Conservation (phyloP, 2,888 invertebrate species). For the Metellina segmentata region DNA sequence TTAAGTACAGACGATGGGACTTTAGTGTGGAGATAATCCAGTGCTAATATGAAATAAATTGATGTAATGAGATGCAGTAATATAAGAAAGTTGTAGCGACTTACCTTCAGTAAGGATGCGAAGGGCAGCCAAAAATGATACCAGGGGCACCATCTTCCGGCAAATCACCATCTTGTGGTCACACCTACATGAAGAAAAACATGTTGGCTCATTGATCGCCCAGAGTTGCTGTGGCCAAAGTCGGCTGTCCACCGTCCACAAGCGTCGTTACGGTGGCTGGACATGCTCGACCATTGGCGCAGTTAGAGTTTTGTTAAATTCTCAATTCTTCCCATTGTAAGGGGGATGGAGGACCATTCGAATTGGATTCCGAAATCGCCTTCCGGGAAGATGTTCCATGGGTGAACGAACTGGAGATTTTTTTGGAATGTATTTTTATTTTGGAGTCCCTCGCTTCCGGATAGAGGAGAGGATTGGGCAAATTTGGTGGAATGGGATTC, state of each 20-base stretch:
- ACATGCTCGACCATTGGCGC: conserved; percentile 61
- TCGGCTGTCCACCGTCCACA: conserved; percentile 55
- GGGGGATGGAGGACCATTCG: conserved; percentile 14
- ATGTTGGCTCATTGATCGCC: conserved; percentile 63
- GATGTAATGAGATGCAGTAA: not conserved
- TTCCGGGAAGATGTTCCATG: conserved; percentile 70
- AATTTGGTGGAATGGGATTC: conserved; percentile 34
- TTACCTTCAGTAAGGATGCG: conserved; percentile 91
- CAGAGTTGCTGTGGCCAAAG: conserved; percentile 20
- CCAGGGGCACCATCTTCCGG: conserved; percentile 88
- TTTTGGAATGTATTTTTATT: conserved; percentile 59
- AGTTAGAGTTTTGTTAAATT: conserved; percentile 51
- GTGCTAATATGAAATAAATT: not conserved
- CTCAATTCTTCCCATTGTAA: conserved; percentile 52
- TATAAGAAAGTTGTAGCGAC: conserved; percentile 75
- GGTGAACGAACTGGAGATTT: conserved; percentile 69
- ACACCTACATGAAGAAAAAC: conserved; percentile 72
- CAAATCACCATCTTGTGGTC: conserved; percentile 71
- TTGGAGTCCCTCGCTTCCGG: conserved; percentile 54
- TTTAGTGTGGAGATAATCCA: not conserved
- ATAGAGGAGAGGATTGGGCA: conserved; percentile 34
- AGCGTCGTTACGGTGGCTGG: conserved; percentile 64
- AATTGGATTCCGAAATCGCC: conserved; percentile 59
- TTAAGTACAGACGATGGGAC: not conserved
- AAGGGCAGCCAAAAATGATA: conserved; percentile 90